Base-by-base conservation (phyloP, 2,797 vertebrate species). In the Semotilus atromaculatus region DNA sequence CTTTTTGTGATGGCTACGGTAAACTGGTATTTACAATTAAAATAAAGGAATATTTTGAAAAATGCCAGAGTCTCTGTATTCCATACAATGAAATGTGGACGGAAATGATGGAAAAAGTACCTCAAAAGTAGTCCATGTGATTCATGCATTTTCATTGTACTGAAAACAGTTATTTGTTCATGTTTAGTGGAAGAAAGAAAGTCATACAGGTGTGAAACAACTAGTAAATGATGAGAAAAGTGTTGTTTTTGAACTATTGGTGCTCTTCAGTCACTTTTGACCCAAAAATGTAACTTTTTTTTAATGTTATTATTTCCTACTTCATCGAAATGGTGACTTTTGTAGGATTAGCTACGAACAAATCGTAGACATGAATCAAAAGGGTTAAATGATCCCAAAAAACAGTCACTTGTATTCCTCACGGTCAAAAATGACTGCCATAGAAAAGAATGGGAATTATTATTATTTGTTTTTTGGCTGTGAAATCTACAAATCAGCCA, bases 1-100 rank as follows among this genome's bases (percentile, higher is more conserved):
- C 75, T 74, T 78, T 80, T 43, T 80, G 84, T 84, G 51, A 67
- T 60, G 51, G 34, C 53, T 72, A 13, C 31, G n/a, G 14, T 34
- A 43, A 66, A 71, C 48, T n/a, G 18, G 31, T n/a, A 67, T 85
- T 64, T 60, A 7, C 53, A 55, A 68, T 81, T 53, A 81, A 75
- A 68, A 45, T 13, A 38, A 31, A 4, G 7, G n/a, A 18, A 18
- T 23, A 55, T 55, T 55, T 55, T 0, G 19, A 23, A 55, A 23
- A 55, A 55, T 23, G 18, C 16, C 5, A 0, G 23, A 58, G 55
- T 55, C 8, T 55, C 21, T 55, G 21, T 53, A 21, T 23, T 23
- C 53, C 53, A 9, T 55, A 9, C 53, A 55, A 3, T 23, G 21
- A 55, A 55, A 55, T 55, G 19, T 53, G 51, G 51, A 8, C 1